Evolutionary conservation across 1,140 invertebrate genomes (phyloP).

Genomic region (Nasonia longicornis): DNA sequence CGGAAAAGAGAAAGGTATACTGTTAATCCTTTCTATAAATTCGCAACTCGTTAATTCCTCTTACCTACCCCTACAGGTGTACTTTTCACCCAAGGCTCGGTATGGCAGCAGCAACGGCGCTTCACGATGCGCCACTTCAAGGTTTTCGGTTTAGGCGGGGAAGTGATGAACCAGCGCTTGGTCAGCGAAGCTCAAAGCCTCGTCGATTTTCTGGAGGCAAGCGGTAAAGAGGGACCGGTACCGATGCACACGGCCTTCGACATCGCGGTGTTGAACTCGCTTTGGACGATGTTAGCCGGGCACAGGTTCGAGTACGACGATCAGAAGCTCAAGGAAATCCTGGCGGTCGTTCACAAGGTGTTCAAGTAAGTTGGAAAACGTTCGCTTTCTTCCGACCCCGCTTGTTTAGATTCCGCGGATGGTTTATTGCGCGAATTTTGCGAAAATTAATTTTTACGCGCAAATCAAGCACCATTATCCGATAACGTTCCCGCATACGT

Average conservation of each 20-base stretch:
- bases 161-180: constrained; percentile 73
- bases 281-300: constrained; percentile 80
- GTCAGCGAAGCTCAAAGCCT: constrained; percentile 72
- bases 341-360: constrained; percentile 70
- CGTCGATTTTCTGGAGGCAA: constrained; percentile 59
- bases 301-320: constrained; percentile 73
- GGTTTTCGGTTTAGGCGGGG: constrained; percentile 73
- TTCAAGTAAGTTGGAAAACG: constrained; percentile 64
- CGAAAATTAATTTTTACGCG: too few relatives aligned
- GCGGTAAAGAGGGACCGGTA: constrained; percentile 58
- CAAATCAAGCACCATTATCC: too few relatives aligned
- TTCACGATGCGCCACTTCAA: constrained; percentile 73
- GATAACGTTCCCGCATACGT: too few relatives aligned
- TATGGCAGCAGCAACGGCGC: constrained; percentile 73
- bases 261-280: constrained; percentile 76
- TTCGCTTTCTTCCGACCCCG: neutral
- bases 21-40: too few relatives aligned
- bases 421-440: too few relatives aligned
- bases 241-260: constrained; percentile 71
- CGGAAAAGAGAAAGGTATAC: constrained; percentile 74
- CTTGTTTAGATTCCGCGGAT: too few relatives aligned
- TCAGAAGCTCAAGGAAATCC: constrained; percentile 66
- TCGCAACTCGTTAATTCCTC: too few relatives aligned
- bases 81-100: constrained; percentile 74
- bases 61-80: constrained; percentile 68